Evolutionary conservation across 2,797 vertebrate genomes (phyloP).

Genomic region (Potorous gilbertii): DNA sequence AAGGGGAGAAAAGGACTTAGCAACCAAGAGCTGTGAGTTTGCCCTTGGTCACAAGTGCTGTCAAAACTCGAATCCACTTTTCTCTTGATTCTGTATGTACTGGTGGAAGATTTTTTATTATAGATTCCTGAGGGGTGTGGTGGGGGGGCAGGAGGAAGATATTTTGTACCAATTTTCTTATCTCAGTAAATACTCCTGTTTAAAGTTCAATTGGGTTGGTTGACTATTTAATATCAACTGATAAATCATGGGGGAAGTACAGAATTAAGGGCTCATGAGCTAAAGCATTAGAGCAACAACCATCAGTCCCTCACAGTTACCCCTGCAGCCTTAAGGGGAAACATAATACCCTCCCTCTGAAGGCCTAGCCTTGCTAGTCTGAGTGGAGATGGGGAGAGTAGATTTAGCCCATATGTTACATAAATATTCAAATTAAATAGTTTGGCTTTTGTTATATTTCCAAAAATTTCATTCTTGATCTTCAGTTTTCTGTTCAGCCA

Average conservation of each 20-base stretch:
- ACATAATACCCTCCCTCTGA: not conserved
- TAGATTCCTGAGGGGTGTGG: not conserved
- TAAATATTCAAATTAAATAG: conserved; percentile 17
- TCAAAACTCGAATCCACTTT: not conserved
- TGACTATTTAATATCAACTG: not conserved
- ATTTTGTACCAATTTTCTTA: too few species aligned
- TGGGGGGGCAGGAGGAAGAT: too few species aligned
- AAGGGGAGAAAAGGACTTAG: not conserved
- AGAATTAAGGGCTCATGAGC: too few species aligned
- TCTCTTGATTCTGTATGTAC: not conserved
- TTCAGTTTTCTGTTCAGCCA: not conserved
- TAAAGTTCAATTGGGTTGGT: not conserved
- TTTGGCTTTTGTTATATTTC: conserved; percentile 3
- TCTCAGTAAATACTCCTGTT: too few species aligned
- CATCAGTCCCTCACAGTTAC: not conserved
- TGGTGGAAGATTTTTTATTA: not conserved
- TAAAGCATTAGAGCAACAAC: not conserved
- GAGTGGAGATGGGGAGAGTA: not conserved
- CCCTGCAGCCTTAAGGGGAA: not conserved
- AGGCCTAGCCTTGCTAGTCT: not conserved
- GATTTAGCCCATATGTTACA: not conserved
- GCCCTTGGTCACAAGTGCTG: not conserved
- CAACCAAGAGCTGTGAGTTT: not conserved
- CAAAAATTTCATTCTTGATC: conserved; percentile 29
- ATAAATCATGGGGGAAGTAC: not conserved